Conservation (phyloP, 2,797 vertebrate genomes). For the Diplodus puntazzo region DNA sequence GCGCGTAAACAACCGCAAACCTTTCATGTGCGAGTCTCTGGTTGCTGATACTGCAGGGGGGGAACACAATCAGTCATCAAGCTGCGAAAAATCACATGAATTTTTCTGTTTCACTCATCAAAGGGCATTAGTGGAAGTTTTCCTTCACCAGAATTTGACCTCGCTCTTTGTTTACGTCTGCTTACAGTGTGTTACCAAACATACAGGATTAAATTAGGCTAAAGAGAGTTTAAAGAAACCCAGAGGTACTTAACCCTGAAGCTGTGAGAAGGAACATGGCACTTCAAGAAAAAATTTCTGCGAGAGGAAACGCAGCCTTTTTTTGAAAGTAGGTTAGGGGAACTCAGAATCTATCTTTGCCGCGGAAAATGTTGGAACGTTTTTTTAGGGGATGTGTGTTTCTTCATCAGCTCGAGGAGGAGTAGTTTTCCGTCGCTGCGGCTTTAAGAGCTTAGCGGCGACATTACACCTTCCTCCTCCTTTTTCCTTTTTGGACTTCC, state of each 20-base stretch:
- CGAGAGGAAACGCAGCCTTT: slow-evolving; percentile 14
- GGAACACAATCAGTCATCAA: slow-evolving; percentile 42
- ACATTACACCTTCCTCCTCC: slow-evolving; percentile 56
- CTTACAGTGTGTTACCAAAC: slow-evolving; percentile 20
- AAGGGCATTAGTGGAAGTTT: not conserved
- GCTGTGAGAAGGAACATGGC: not conserved
- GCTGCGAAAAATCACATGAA: slow-evolving; percentile 7
- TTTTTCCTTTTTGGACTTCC: slow-evolving; percentile 33
- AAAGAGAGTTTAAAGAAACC: slow-evolving; percentile 38
- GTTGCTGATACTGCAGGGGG: slow-evolving; percentile 11
- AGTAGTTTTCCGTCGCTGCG: slow-evolving; percentile 14
- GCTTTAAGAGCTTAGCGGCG: slow-evolving; percentile 51
- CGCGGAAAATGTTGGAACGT: slow-evolving; percentile 23
- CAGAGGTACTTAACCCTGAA: slow-evolving; percentile 31
- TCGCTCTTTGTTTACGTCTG: slow-evolving; percentile 3
- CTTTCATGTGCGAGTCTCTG: slow-evolving; percentile 47
- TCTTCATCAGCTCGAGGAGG: slow-evolving; percentile 47
- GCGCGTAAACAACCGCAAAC: slow-evolving; percentile 47
- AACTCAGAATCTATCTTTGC: slow-evolving; percentile 44
- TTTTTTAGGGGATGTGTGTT: slow-evolving; percentile 34
- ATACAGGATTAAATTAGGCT: slow-evolving; percentile 30
- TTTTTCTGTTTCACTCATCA: slow-evolving; percentile 26
- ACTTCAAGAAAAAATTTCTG: slow-evolving; percentile 1
- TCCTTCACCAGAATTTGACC: slow-evolving; percentile 37
- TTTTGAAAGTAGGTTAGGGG: slow-evolving; percentile 58